Evolutionary conservation across 2,888 invertebrate genomes (phyloP).

Genomic region (Pterostichus niger): DNA sequence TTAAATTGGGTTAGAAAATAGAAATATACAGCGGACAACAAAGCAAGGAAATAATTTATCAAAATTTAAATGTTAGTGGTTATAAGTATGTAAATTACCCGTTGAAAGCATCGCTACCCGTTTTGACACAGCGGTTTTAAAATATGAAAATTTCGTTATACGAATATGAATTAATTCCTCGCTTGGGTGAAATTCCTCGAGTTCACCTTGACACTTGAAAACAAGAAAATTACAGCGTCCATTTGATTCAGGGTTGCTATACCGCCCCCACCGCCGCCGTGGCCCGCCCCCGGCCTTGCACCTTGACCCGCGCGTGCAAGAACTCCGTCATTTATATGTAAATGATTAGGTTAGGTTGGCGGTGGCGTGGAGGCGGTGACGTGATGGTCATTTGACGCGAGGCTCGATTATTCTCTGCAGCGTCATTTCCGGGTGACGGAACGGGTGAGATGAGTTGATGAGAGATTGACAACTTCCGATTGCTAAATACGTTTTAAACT

Average conservation of each 20-base stretch:
- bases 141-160: not conserved
- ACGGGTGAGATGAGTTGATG: no score
- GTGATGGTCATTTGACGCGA: constrained; percentile 16
- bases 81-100: no score
- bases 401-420: not conserved
- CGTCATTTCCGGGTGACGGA: constrained; percentile 21
- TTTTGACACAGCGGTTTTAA: not conserved
- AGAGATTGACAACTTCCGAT: no score
- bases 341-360: constrained; percentile 18
- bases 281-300: constrained; percentile 1
- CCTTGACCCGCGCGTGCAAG: constrained; percentile 28
- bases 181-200: no score
- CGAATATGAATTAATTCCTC: not conserved
- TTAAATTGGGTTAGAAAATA: not conserved
- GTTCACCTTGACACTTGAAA: constrained; percentile 32
- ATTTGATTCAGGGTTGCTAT: not conserved
- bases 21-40: not conserved
- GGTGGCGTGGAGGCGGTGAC: not conserved
- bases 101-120: no score
- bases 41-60: not conserved
- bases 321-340: constrained; percentile 31
- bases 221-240: constrained; percentile 33
- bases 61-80: not conserved
- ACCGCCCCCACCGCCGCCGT: no score
- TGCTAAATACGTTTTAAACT: no score